phyloP scores from a whole-genome alignment of 2,888 invertebrate species.

The Cloeon dipterum region DNA sequence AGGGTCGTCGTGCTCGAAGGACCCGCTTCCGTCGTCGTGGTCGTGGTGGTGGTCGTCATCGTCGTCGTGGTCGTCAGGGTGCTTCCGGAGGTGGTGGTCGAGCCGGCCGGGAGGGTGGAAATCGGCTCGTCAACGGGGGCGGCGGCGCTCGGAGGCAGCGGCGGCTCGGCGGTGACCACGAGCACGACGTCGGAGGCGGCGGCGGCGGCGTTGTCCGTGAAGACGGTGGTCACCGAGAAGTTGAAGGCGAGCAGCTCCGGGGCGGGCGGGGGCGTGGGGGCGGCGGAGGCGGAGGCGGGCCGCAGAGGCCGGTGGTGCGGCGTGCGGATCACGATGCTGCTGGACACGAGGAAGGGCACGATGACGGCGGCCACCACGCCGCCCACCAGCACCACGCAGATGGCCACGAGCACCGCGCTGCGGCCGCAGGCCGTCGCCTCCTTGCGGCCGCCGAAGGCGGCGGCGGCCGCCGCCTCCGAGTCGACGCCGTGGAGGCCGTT shows the following conservation, averaged over 20 bases:
- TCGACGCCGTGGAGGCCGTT: neutral
- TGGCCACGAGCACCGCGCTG: conserved; percentile 7
- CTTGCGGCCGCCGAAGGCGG: conserved; percentile 15
- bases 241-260: conserved; percentile 3
- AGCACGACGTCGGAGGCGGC: no score
- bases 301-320: conserved; percentile 6
- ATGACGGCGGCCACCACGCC: conserved; percentile 13
- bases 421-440: neutral
- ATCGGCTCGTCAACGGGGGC: conserved; percentile 1
- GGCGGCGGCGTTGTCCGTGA: conserved; percentile 2
- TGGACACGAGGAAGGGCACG: conserved; percentile 14
- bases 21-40: neutral
- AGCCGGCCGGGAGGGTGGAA: neutral
- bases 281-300: conserved; percentile 12
- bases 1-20: neutral
- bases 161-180: conserved; percentile 4
- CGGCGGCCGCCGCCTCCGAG: no score
- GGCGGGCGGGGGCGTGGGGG: conserved; percentile 12
- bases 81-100: neutral
- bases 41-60: neutral
- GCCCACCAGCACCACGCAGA: conserved; percentile 12
- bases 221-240: conserved; percentile 8
- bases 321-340: conserved; percentile 14
- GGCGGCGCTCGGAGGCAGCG: conserved; percentile 2
- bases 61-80: neutral